These are phyloP conservation scores for Pyralis farinalis DNA, from an alignment of 2,888 invertebrate species.

Conservation along the genomic window DNA sequence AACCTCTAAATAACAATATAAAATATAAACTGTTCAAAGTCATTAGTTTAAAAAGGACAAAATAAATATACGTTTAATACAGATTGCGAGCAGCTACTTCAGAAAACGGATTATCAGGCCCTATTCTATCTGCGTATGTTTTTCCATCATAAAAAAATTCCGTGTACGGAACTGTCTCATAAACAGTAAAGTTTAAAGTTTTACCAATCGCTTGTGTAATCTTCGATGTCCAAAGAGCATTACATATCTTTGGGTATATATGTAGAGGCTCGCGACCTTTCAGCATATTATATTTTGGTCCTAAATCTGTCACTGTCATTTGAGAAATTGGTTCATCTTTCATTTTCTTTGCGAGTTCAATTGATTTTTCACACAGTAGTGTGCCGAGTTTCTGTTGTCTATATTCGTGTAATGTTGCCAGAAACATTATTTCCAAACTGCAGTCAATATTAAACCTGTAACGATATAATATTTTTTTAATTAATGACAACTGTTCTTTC, in stretches of 20 bases:
- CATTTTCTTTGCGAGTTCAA: slow-evolving; percentile 73
- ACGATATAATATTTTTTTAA: slow-evolving; percentile 14
- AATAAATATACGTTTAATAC: slow-evolving; percentile 8
- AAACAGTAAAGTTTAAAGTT: slow-evolving; percentile 73
- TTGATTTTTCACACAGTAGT: slow-evolving; percentile 71
- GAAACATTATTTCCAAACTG: slow-evolving; percentile 85
- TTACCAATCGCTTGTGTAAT: slow-evolving; percentile 81
- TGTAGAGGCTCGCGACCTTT: slow-evolving; percentile 40
- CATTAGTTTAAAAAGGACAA: too few relatives aligned
- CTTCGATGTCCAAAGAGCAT: slow-evolving; percentile 81
- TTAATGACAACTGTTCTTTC: too few relatives aligned
- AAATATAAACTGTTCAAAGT: too few relatives aligned
- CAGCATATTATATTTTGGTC: slow-evolving; percentile 51
- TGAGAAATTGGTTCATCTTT: slow-evolving; percentile 52
- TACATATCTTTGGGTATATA: slow-evolving; percentile 73
- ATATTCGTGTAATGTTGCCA: slow-evolving; percentile 78
- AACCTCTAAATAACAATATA: too few relatives aligned
- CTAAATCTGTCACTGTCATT: slow-evolving; percentile 58
- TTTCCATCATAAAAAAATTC: slow-evolving; percentile 81
- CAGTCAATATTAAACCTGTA: slow-evolving; percentile 80
- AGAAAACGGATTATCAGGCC: slow-evolving; percentile 44
- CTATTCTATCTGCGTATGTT: slow-evolving; percentile 80
- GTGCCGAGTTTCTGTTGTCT: slow-evolving; percentile 75
- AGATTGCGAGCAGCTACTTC: slow-evolving; percentile 43
- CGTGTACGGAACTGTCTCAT: slow-evolving; percentile 70